Conservation (phyloP, 92 coral and sea anemone genomes). For the Phymanthus crucifer region DNA sequence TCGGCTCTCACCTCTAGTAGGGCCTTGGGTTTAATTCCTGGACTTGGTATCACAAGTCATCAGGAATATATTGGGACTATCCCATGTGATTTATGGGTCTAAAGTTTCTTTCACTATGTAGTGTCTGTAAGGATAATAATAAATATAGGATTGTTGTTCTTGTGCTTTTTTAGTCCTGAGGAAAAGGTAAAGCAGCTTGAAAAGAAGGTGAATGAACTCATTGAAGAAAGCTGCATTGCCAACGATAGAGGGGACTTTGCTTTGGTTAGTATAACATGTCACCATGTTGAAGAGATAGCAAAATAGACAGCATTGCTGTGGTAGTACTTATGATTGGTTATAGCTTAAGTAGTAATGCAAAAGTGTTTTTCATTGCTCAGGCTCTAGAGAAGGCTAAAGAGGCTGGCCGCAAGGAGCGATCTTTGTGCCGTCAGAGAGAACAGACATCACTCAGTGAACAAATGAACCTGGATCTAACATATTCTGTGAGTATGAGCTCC, state of each 20-base stretch:
- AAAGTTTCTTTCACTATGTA: too few species aligned
- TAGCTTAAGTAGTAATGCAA: neutral
- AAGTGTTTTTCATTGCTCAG: constrained; percentile 29
- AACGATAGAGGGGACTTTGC: constrained; percentile 78
- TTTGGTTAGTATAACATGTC: constrained; percentile 54
- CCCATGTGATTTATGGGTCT: too few species aligned
- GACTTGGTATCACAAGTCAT: too few species aligned
- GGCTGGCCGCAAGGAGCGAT: constrained; percentile 97
- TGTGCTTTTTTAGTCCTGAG: constrained; percentile 67
- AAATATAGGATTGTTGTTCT: neutral
- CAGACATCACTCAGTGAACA: constrained; percentile 93
- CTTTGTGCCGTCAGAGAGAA: constrained; percentile 92
- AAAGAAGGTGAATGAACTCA: constrained; percentile 91
- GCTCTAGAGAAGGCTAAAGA: constrained; percentile 98
- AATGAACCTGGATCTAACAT: constrained; percentile 91
- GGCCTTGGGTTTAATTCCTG: too few species aligned
- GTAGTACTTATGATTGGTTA: too few species aligned
- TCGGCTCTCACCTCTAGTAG: too few species aligned
- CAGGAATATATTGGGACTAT: too few species aligned
- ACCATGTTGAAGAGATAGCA: neutral
- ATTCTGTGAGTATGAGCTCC: constrained; percentile 91
- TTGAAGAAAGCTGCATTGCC: constrained; percentile 99
- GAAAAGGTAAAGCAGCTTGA: constrained; percentile 96
- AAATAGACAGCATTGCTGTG: neutral
- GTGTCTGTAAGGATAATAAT: neutral